Evolutionary conservation across 2,888 invertebrate species (phyloP), one percentile per base, ranked within the genome.

Genomic region (Ypsolopha sequella): DNA sequence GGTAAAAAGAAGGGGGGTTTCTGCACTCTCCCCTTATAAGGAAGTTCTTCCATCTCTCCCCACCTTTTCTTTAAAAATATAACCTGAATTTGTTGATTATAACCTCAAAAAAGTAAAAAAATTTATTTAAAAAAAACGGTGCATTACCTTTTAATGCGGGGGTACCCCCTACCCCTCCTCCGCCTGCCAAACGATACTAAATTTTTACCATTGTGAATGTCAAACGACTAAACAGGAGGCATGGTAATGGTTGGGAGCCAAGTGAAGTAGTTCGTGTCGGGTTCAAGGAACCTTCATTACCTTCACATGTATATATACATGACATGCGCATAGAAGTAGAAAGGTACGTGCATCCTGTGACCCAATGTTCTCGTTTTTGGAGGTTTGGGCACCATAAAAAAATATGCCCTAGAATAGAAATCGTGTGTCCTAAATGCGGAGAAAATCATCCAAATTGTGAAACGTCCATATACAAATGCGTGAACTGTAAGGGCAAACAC

Each of bases 401-500:
- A 50, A 35, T 14, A 9, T 54, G 54, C 35, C 50, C 51, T 7
- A 10, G 7, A 9, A 53, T 50, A 6, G 53, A 53, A 14, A 50
- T 50, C 1, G 48, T 33, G 10, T 54, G 56, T n/a, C 56, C 55
- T 8, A 56, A 56, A 43, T 55, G 53, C 39, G 45, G 39, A 41
- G 7, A 49, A 39, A 33, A 43, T 41, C 49, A 49, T 41, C 24
- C 33, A 6, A 49, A 49, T 33, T 49, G 49, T 41, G 49, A 49
- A 11, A 33, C 13, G 6, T 24, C 24, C 9, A 13, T 10, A 1
- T 55, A 50, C 38, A 49, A 39, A 48, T 56, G 56, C 41, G 4
- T 51, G 6, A 59, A 57, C 34, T 57, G 57, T 33, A 54, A 54
- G 45, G 57, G 59, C 0, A 11, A 46, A 10, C 56, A 49, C 11